These are phyloP conservation scores for Drosophila sp. DNA, from an alignment of 1,140 invertebrate species.

Conservation along the genomic window DNA sequence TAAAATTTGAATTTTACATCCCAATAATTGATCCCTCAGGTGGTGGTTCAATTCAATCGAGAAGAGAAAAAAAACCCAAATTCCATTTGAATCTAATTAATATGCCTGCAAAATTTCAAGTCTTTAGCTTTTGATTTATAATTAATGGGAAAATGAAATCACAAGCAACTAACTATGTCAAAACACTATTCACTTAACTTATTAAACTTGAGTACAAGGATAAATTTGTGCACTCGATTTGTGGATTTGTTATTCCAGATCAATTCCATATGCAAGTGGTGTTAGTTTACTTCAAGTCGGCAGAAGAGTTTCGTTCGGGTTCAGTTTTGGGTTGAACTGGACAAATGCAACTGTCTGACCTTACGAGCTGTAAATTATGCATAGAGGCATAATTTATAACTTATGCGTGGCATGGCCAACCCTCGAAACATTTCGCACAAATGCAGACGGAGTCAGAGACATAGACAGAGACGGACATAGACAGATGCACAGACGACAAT, in stretches of 20 bases:
- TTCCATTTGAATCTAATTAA: no score
- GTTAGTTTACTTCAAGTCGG: neutral
- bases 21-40: no score
- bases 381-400: constrained; percentile 79
- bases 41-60: no score
- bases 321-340: constrained; percentile 40
- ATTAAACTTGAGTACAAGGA: no score
- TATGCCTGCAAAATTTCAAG: no score
- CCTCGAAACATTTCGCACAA: constrained; percentile 61
- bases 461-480: constrained; percentile 40
- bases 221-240: no score
- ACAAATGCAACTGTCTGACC: constrained; percentile 77
- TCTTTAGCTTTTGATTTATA: no score
- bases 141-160: no score
- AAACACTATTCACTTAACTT: no score
- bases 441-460: constrained; percentile 32
- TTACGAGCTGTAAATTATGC: constrained; percentile 76
- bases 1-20: no score
- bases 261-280: neutral
- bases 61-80: no score
- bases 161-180: no score
- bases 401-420: constrained; percentile 62
- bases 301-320: neutral
- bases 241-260: neutral
- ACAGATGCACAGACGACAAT: constrained; percentile 77